A percentile compares a stretch with the other conserved stretches of the same genome.
These are phyloP conservation scores for Mixornis gularis DNA, from an alignment of 2,113 vertebrate genomes.

Conservation along the genomic window DNA sequence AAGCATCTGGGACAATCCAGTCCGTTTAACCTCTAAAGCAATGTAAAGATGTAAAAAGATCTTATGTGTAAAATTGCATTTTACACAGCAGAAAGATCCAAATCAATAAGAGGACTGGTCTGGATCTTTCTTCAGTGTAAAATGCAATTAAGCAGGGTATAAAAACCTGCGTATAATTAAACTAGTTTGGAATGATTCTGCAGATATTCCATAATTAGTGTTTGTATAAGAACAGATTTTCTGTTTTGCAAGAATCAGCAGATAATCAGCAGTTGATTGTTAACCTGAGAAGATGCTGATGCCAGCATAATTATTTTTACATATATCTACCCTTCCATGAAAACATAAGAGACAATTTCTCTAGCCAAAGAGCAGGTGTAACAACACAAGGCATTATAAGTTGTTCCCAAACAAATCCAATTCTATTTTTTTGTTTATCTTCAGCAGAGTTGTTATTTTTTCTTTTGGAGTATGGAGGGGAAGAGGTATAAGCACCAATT, in stretches of 20 bases:
- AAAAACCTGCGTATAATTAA: conserved; percentile 59
- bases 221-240: conserved; percentile 60
- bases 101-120: conserved; percentile 9
- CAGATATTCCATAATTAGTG: conserved; percentile 68
- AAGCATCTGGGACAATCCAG: conserved; percentile 21
- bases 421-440: background rate
- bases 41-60: conserved; percentile 41
- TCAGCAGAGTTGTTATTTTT: background rate
- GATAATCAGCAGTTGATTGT: conserved; percentile 58
- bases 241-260: conserved; percentile 60
- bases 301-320: conserved; percentile 31
- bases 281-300: conserved; percentile 56
- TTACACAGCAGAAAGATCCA: background rate
- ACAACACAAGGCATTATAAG: background rate
- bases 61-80: background rate
- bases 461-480: background rate
- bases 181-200: conserved; percentile 54
- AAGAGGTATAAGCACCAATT: background rate
- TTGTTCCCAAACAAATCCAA: background rate
- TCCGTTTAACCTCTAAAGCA: conserved; percentile 55
- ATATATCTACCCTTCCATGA: background rate
- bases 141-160: conserved; percentile 52
- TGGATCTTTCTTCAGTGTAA: conserved; percentile 43
- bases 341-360: background rate
- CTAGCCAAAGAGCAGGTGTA: background rate